These are phyloP conservation scores for Philopedon plagiatum DNA, from an alignment of 2,888 invertebrate genomes.

Conservation along the genomic window DNA sequence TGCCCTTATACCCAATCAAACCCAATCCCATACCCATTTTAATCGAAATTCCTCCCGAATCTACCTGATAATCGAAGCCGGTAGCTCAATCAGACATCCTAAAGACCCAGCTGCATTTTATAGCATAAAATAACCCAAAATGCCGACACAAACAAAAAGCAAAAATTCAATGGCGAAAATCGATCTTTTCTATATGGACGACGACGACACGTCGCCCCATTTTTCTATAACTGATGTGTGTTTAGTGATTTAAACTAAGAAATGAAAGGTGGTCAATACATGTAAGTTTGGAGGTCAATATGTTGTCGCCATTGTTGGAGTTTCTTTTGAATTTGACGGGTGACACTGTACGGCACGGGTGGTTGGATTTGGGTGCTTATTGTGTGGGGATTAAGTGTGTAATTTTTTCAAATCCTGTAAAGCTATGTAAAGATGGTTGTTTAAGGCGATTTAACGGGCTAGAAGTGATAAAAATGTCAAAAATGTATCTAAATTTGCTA, in stretches of 20 bases:
- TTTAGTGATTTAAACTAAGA: conserved; percentile 17
- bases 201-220: conserved; percentile 16
- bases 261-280: conserved; percentile 27
- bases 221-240: conserved; percentile 4
- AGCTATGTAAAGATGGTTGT: no score
- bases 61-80: conserved; percentile 16
- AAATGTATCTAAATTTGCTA: no score
- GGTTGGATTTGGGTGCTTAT: neutral
- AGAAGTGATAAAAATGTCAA: no score
- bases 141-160: neutral
- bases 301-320: conserved; percentile 13
- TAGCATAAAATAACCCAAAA: neutral
- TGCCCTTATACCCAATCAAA: neutral
- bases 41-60: conserved; percentile 6
- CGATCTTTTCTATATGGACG: conserved; percentile 7
- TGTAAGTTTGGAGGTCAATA: conserved; percentile 28
- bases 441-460: no score
- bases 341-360: conserved; percentile 24
- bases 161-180: conserved; percentile 13
- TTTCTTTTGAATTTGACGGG: neutral
- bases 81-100: neutral
- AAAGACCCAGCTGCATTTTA: conserved; percentile 9
- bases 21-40: neutral
- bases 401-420: conserved; percentile 25
- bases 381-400: conserved; percentile 18